Base-by-base conservation (phyloP, 2,797 vertebrate species). In the Numenius phaeopus region DNA sequence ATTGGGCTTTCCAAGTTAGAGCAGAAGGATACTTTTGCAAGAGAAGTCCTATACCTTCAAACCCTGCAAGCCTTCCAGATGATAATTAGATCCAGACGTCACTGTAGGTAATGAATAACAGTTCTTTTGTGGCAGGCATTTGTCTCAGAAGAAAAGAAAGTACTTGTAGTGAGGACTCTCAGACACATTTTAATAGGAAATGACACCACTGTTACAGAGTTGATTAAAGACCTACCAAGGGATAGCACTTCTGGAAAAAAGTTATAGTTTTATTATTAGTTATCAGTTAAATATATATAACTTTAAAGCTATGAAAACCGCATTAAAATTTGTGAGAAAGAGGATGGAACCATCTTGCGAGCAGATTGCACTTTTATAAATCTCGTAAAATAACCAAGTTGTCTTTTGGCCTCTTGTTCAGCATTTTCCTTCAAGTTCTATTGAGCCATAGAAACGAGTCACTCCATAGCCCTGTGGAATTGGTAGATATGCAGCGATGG, bases 341-440 rank as follows among this genome's bases (percentile, higher is more conserved):
- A 81, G 85, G 26, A 58, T 13, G 0, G 1, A 77, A 58, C 59
- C 32, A 75, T 82, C 34, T 79, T 91, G 32, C 40, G 82, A 32
- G 76, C 58, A 85, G 55, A 80, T 89, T 90, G 52, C 3, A 5
- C 42, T 78, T 95, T 55, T 72, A 44, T 59, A 76, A 72, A 69
- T 87, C 66, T 76, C 3, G 13, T 69, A 64, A 92, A 89, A 67
- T 89, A 83, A 21, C 14, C 46, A 37, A 81, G 71, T 65, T 90
- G 40, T 90, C 57, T 93, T 72, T 84, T 90, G 84, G 71, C 80
- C 44, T 93, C 89, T 76, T 92, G 78, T 87, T 98, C 92, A 96
- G 96, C 93, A 79, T 91, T 95, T 98, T 98, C 66, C 96, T 98
- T 97, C 78, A 82, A 97, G 95, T 96, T 95, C 96, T 97, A 73